phyloP scores from a whole-genome alignment of 2,888 invertebrate species.

The Nowickia ferox region DNA sequence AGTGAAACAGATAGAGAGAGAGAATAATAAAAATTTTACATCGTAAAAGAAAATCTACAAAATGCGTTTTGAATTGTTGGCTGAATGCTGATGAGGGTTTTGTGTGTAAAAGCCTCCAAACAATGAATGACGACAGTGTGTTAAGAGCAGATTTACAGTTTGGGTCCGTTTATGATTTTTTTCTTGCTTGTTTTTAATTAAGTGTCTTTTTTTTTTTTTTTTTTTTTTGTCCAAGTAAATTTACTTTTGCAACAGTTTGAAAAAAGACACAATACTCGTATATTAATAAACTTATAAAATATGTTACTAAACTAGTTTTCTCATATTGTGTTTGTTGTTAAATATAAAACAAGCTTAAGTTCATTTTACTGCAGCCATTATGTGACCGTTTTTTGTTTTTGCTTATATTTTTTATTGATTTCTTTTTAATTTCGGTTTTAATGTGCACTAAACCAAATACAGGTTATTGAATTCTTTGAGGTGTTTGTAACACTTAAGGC shows the following conservation, averaged over 20 bases:
- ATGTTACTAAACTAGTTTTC: slow-evolving; percentile 54
- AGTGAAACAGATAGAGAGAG: background rate
- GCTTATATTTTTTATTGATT: slow-evolving; percentile 39
- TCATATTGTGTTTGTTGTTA: slow-evolving; percentile 54
- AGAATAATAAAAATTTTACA: slow-evolving; percentile 20
- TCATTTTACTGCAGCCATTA: slow-evolving; percentile 19
- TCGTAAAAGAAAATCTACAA: slow-evolving; percentile 30
- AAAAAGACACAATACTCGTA: background rate
- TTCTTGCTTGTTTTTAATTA: background rate
- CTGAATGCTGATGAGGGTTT: slow-evolving; percentile 12
- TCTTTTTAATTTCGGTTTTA: slow-evolving; percentile 10
- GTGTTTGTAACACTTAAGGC: background rate
- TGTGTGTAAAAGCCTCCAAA: background rate
- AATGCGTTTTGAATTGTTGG: slow-evolving; percentile 54
- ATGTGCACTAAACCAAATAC: background rate
- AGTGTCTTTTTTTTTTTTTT: slow-evolving; percentile 21
- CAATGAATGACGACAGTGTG: slow-evolving; percentile 18
- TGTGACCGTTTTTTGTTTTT: background rate
- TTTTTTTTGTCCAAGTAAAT: background rate
- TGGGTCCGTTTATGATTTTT: background rate
- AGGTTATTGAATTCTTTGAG: background rate
- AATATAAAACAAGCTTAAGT: slow-evolving; percentile 34
- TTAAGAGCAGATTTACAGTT: slow-evolving; percentile 9
- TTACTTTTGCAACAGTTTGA: slow-evolving; percentile 8
- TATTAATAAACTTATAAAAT: slow-evolving; percentile 49